phyloP scores from a whole-genome alignment of 2,797 vertebrate genomes.

The Eidolon dupreanum region DNA sequence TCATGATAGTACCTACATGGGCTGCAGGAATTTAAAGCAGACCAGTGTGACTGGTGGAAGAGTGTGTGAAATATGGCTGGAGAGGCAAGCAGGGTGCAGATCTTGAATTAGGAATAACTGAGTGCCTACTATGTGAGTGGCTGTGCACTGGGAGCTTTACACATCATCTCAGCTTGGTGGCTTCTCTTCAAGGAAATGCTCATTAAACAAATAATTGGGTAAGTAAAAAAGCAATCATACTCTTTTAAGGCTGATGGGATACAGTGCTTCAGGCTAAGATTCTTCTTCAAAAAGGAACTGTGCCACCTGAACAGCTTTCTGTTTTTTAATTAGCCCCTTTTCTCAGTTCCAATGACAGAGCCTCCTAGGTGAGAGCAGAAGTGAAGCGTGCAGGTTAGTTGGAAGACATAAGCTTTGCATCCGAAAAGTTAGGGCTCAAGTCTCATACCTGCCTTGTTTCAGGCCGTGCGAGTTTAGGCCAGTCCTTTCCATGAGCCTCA shows the following conservation, averaged over 20 bases:
- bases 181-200: constrained; percentile 4
- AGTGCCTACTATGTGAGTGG: background rate
- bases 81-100: background rate
- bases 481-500: background rate
- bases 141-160: background rate
- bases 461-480: background rate
- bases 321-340: background rate
- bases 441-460: background rate
- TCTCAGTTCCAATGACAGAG: background rate
- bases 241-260: background rate
- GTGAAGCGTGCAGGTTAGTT: background rate
- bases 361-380: background rate
- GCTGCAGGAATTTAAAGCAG: background rate
- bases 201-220: background rate
- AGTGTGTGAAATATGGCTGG: background rate
- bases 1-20: background rate
- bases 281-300: background rate
- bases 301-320: background rate
- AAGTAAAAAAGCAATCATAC: background rate
- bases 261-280: background rate
- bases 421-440: background rate
- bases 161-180: background rate
- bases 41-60: background rate
- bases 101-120: background rate
- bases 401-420: background rate